Base-by-base conservation (phyloP, 2,888 invertebrate genomes). In the Pammene aurita region DNA sequence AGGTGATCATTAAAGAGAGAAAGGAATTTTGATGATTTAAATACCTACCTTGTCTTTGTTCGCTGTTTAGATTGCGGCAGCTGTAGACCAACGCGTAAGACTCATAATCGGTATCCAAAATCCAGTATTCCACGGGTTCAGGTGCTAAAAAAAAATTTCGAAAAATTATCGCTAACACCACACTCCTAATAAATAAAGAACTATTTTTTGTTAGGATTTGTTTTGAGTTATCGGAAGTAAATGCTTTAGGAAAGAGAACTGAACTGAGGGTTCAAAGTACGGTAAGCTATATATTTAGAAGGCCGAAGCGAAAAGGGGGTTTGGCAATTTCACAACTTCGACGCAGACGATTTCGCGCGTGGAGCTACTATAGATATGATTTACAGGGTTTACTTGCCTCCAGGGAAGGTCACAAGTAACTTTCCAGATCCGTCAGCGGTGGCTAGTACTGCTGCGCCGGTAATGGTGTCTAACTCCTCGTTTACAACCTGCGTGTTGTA, bases 41-140 rank as follows among this genome's bases (percentile, higher is more conserved):
- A n/a, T n/a, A n/a, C n/a, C n/a, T n/a, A 89, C 89, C 77, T 69
- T 84, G 74, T 65, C 93, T 93, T 57, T 73, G 80, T 7, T 89
- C 76, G 35, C 93, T 79, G 68, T 88, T 85, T 26, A 91, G 81
- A 74, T 93, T 89, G 0, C 79, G 81, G 76, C 95, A 95, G 48
- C 94, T 93, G 90, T 94, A 95, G 0, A 94, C 93, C 0, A 95
- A 90, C 0, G 94, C 86, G 74, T 93, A 95, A 57, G 89, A 88
- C 0, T 87, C 87, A 77, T 95, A 95, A 78, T 95, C 95, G 0
- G 95, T 95, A 56, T 92, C 83, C 16, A 84, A 74, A 18, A 85
- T 76, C 77, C 76, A 82, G 62, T 82, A 81, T 41, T 81, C 77
- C 5, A 75, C 68, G 4, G 76, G 70, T 54, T 57, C 55, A 6